Evolutionary conservation across 2,113 vertebrate genomes (phyloP).

Genomic region (Gallinago undulata): DNA sequence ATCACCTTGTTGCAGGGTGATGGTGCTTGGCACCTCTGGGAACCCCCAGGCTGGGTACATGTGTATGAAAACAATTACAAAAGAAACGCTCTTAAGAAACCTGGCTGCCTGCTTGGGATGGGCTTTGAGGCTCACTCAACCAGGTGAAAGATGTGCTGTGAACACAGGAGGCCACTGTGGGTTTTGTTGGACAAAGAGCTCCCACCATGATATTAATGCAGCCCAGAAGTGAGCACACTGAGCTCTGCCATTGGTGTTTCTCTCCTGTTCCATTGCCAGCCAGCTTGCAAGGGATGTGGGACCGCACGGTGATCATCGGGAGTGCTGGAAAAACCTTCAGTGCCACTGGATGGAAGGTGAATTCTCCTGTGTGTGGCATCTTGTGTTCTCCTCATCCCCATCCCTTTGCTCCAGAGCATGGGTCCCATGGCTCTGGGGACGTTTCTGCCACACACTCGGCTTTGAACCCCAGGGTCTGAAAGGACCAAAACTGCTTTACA

Average conservation of each 20-base stretch:
- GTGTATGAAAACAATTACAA: background rate
- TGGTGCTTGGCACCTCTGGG: background rate
- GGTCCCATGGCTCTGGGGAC: background rate
- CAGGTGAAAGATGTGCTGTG: background rate
- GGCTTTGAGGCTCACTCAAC: background rate
- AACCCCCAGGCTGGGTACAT: background rate
- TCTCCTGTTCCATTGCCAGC: conserved; percentile 72
- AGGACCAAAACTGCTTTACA: background rate
- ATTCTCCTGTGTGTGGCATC: background rate
- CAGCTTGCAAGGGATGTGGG: conserved; percentile 94
- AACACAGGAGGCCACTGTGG: background rate
- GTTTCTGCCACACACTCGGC: accelerated
- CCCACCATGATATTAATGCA: background rate
- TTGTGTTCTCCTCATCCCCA: background rate
- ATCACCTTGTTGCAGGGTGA: background rate
- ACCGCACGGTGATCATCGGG: conserved; percentile 85
- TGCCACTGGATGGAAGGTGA: conserved; percentile 94
- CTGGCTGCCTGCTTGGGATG: background rate
- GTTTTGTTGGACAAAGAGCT: background rate
- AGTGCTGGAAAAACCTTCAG: conserved; percentile 95
- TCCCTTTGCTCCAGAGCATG: background rate
- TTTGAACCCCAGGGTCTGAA: background rate
- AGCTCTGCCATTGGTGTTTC: background rate
- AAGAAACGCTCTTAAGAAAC: background rate
- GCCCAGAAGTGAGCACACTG: background rate